Evolutionary conservation across 2,797 vertebrate species (phyloP).

Genomic region (Gymnocypris eckloni): DNA sequence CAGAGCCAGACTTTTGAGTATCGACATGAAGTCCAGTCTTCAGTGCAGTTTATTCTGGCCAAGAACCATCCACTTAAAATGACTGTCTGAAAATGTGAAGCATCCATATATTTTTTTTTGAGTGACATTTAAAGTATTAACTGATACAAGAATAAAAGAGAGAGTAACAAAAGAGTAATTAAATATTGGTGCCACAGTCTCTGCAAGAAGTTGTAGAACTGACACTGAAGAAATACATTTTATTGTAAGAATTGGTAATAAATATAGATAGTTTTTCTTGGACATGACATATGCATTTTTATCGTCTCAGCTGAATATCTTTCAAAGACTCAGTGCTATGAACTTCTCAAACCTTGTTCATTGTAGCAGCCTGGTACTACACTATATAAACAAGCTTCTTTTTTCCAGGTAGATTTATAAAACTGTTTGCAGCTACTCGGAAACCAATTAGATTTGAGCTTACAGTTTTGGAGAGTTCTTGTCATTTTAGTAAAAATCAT

Average conservation of each 20-base stretch:
- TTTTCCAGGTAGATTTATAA: not conserved
- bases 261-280: not conserved
- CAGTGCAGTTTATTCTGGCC: not conserved
- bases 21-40: not conserved
- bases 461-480: not conserved
- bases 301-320: not conserved
- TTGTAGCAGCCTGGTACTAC: not conserved
- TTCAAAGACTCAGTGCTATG: not conserved
- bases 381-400: not conserved
- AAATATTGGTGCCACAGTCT: not conserved
- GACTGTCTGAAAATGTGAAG: not conserved
- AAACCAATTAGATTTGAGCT: conserved; percentile 1
- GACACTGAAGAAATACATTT: not conserved
- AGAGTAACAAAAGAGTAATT: not conserved
- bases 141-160: not conserved
- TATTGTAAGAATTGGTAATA: not conserved
- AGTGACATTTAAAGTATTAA: not conserved
- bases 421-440: not conserved
- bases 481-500: conserved; percentile 3
- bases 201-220: not conserved
- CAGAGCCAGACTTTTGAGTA: conserved; percentile 13
- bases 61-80: conserved; percentile 3
- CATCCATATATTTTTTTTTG: not conserved
- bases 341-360: not conserved
- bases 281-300: not conserved